A percentile compares a stretch with the other conserved stretches of the same genome.
These are phyloP conservation scores for Poecile atricapillus DNA, from an alignment of 2,113 vertebrate species.

Conservation along the genomic window DNA sequence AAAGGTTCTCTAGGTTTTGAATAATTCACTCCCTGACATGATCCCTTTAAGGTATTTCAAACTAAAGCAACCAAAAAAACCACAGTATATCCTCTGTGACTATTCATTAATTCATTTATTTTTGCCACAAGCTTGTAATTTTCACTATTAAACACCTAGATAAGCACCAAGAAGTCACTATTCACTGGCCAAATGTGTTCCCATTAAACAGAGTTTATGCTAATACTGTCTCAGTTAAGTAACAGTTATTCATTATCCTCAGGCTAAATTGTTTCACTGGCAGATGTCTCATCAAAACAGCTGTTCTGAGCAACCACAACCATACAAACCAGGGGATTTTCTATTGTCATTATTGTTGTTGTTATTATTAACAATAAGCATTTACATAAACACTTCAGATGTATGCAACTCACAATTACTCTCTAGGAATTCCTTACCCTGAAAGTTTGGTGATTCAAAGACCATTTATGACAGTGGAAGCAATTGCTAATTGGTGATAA, in stretches of 20 bases:
- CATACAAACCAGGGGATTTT: background rate
- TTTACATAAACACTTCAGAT: slow-evolving; percentile 54
- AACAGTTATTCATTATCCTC: slow-evolving; percentile 55
- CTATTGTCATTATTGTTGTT: slow-evolving; percentile 43
- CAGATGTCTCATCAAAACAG: slow-evolving; percentile 61
- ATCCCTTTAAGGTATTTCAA: background rate
- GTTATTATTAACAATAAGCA: slow-evolving; percentile 46
- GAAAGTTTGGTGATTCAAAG: background rate
- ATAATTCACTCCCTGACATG: background rate
- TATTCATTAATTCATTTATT: background rate
- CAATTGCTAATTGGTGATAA: slow-evolving; percentile 13
- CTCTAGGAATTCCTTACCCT: background rate
- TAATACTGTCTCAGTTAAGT: slow-evolving; percentile 52
- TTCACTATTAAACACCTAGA: slow-evolving; percentile 29
- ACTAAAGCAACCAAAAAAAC: background rate
- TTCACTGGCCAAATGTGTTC: slow-evolving; percentile 12
- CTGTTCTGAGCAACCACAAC: slow-evolving; percentile 24
- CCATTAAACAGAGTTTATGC: slow-evolving; percentile 39
- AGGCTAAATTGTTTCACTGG: slow-evolving; percentile 46
- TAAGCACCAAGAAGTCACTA: slow-evolving; percentile 21
- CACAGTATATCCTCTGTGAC: background rate
- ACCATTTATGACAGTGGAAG: background rate
- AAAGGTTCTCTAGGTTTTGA: background rate
- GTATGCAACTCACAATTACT: background rate
- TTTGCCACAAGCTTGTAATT: slow-evolving; percentile 26